Evolutionary conservation across 64 coral and sea anemone genomes (phyloP), one percentile per base, ranked within the genome.

Genomic region (Astreopora myriophthalma): DNA sequence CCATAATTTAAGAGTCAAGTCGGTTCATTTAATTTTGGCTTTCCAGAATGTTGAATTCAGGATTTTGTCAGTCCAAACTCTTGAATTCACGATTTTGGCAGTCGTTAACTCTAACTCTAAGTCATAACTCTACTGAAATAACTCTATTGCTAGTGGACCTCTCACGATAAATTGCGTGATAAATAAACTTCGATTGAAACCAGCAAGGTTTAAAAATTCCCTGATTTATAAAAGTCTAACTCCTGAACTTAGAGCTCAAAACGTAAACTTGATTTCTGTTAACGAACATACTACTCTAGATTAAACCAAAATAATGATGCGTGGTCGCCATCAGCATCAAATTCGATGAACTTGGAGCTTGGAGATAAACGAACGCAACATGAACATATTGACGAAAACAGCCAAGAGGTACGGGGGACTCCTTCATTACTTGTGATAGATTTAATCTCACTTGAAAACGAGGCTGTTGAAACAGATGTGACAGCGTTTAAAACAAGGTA

Each of bases 401-500:
- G 32, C 4, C 20, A 64, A 0, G 55, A 26, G 11, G 0, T 34
- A 8, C 22, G 33, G 34, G 8, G 34, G 24, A 62, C 27, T n/a
- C 51, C 78, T 24, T 82, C 75, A 48, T 79, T 52, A 6, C 16
- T 82, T 19, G 52, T 37, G 6, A 82, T 82, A 27, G 57, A 83
- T 13, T 24, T 83, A 37, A 83, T 65, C 55, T 64, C 55, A 8
- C 32, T 33, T 65, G 79, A 36, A 83, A 83, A 38, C 33, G 57
- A 65, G 22, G 79, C 17, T 38, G 33, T 38, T 38, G 33, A 38
- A 5, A 34, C 32, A 38, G 79, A 83, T 25, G 0, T 24, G 8
- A 63, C 32, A 16, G 33, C 52, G 20, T 30, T 83, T 64, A 64
- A 83, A 14, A 20, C n/a, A 83, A 83, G 79, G 79, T 83, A 83